phyloP scores from a whole-genome alignment of 2,113 vertebrate species.

The Benthochromis sp. region DNA sequence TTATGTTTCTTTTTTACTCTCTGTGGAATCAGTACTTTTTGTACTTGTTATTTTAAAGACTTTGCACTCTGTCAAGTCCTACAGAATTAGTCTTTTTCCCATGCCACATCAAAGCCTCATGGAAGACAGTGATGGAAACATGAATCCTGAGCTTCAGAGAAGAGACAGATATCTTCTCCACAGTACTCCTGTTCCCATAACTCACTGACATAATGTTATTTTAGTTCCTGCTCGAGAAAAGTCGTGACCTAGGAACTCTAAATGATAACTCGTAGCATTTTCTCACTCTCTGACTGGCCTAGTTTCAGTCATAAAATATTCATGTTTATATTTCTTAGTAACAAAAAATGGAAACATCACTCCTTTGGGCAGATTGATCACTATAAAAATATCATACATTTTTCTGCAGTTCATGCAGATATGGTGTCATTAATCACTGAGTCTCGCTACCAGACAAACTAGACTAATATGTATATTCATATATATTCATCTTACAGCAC shows the following conservation, averaged over 20 bases:
- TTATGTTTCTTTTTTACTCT: not conserved
- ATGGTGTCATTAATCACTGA: not conserved
- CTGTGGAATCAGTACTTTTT: not conserved
- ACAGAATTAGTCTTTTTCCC: not conserved
- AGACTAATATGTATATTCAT: not conserved
- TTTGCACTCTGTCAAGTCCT: not conserved
- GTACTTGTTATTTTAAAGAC: not conserved
- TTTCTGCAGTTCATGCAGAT: not conserved
- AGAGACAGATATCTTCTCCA: not conserved
- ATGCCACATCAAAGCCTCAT: not conserved
- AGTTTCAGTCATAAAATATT: conserved; percentile 42
- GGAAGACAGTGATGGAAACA: not conserved
- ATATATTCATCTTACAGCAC: not conserved
- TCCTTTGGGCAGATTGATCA: not conserved
- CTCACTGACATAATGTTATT: conserved; percentile 61
- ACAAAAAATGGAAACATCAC: not conserved
- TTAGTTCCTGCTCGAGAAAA: conserved; percentile 34
- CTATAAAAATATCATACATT: not conserved
- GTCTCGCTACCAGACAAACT: not conserved
- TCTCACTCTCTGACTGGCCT: conserved; percentile 18
- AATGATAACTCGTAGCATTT: conserved; percentile 22
- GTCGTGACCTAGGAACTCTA: conserved; percentile 26
- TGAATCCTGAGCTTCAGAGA: not conserved
- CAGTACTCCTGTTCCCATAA: conserved; percentile 44
- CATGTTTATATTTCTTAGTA: conserved; percentile 23